Base-by-base conservation (phyloP, 2,113 vertebrate species). In the Rutilus rutilus region DNA sequence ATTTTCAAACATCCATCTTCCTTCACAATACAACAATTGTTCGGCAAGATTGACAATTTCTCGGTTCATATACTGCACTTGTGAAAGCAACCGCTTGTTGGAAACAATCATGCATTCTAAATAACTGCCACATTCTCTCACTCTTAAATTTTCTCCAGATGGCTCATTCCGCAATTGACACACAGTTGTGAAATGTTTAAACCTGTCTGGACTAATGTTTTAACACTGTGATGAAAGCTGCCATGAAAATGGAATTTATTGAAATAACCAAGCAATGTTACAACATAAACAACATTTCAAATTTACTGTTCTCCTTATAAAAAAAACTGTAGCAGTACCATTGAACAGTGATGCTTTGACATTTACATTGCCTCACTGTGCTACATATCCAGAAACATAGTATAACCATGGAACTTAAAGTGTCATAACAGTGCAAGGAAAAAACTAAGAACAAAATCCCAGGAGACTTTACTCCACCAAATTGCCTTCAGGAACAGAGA, bases 391-490 rank as follows among this genome's bases (percentile, higher is more conserved):
- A 45, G 23, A 47, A 47, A 74, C 71, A 75, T 64, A 27, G 11
- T 64, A n/a, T 62, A 25, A 25, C 60, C 60, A 5, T 7, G 71
- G 39, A 1, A 11, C 39, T 47, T 45, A 47, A 45, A 74, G 21
- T 7, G 71, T 47, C 42, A 47, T 25, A 47, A 47, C 71, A 74
- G 42, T 74, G 39, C n/a, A 50, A 4, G 42, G 12, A 74, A 50
- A 74, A 47, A 75, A 25, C 11, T 17, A 74, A 42, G 69, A 73
- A 73, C 69, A 73, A 73, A 71, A 73, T 73, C 21, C 69, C 8
- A 47, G 21, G 9, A n/a, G 36, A 73, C 23, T 47, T 74, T 47
- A 15, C 23, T 25, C 42, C 12, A 75, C 42, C 14, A 75, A 75
- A 47, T 8, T 47, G 71, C 71, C 39, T n/a, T 47, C 42, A 47